Evolutionary conservation across 2,797 vertebrate species (phyloP).

Genomic region (Acanthopagrus latus): DNA sequence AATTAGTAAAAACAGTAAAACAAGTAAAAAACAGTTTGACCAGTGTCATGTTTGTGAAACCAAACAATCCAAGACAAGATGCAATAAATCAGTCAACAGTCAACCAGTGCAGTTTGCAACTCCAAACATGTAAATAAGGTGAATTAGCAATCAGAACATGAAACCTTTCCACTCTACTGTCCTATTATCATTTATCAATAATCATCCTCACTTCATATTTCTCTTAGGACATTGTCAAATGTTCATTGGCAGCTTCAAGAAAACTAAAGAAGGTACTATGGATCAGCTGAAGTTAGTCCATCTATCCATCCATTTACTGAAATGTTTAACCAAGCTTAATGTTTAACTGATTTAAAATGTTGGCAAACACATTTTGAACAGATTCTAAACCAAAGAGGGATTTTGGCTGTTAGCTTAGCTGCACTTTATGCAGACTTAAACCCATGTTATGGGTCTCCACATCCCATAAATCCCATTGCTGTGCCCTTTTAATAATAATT

Average conservation of each 20-base stretch:
- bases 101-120: conserved; percentile 31
- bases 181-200: neutral
- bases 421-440: neutral
- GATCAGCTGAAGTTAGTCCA: too few relatives aligned
- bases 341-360: neutral
- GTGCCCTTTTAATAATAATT: neutral
- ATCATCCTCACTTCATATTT: neutral
- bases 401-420: neutral
- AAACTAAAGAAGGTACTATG: neutral
- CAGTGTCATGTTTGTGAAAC: neutral
- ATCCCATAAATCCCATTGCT: neutral
- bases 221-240: neutral
- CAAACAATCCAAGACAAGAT: conserved; percentile 27
- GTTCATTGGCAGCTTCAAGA: neutral
- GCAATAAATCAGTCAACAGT: conserved; percentile 23
- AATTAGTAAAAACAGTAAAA: too few relatives aligned
- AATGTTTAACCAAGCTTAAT: too few relatives aligned
- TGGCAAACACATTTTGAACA: too few relatives aligned
- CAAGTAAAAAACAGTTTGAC: neutral
- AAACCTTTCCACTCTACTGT: neutral
- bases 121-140: neutral
- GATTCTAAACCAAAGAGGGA: neutral
- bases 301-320: neutral
- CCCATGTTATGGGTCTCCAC: too few relatives aligned
- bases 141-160: neutral